These are phyloP conservation scores for Andrena praecox DNA, from an alignment of 2,888 invertebrate species.

Conservation along the genomic window DNA sequence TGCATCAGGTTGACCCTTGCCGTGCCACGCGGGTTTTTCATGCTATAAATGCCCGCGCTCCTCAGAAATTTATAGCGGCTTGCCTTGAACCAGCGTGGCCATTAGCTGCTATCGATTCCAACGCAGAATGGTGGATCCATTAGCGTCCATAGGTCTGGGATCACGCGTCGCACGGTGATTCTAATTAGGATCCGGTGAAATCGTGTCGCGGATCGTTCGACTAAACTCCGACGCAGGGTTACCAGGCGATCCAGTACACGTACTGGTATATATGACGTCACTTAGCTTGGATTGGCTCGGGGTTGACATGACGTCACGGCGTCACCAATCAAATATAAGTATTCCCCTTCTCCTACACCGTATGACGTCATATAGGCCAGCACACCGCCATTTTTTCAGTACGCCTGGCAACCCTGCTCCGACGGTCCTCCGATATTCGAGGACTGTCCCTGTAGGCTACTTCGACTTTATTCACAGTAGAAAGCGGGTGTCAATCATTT, in stretches of 20 bases:
- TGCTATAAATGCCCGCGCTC: constrained; percentile 16
- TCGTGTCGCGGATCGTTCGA: background rate
- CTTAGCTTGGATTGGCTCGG: no score
- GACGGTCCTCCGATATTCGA: background rate
- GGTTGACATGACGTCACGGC: no score
- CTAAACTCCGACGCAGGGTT: background rate
- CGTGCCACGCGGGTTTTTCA: constrained; percentile 10
- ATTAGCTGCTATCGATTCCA: constrained; percentile 3
- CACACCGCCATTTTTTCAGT: no score
- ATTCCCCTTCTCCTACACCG: no score
- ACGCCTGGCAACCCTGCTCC: no score
- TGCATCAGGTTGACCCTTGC: constrained; percentile 20
- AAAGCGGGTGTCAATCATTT: no score
- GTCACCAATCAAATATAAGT: no score
- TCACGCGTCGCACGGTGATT: background rate
- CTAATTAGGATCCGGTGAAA: background rate
- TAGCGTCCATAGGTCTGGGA: background rate
- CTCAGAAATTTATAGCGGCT: constrained; percentile 15
- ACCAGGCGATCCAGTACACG: no score
- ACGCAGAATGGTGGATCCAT: background rate
- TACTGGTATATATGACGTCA: no score
- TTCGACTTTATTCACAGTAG: no score
- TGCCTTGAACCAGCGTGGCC: background rate
- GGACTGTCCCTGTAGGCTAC: no score
- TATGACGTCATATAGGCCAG: no score